Evolutionary conservation across 2,797 vertebrate genomes (phyloP).

Genomic region (Gila robusta): DNA sequence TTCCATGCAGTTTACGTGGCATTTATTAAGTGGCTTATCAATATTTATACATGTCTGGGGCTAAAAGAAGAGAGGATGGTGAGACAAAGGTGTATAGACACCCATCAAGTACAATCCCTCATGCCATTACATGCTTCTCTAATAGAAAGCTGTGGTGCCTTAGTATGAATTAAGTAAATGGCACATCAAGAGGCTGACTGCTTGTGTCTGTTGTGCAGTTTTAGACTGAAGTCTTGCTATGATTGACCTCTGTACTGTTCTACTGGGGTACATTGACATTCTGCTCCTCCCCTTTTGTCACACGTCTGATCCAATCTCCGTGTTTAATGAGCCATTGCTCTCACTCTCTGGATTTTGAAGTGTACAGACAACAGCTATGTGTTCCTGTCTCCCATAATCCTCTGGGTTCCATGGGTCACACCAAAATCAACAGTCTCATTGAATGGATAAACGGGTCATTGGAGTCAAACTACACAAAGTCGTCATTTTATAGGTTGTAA

Average conservation of each 20-base stretch:
- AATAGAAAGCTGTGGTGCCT: conserved; percentile 17
- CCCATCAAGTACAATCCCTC: neutral
- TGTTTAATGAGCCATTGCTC: conserved; percentile 63
- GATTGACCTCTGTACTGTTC: conserved; percentile 46
- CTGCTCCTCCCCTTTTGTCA: conserved; percentile 46
- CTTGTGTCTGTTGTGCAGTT: conserved; percentile 34
- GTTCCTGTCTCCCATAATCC: conserved; percentile 47
- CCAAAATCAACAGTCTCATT: conserved; percentile 38
- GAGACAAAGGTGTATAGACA: conserved; percentile 16
- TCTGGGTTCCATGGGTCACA: conserved; percentile 39
- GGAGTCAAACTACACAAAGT: conserved; percentile 21
- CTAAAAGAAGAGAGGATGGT: neutral
- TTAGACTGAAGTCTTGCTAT: conserved; percentile 29
- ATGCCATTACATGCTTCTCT: conserved; percentile 16
- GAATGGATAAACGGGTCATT: conserved; percentile 40
- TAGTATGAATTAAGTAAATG: conserved; percentile 17
- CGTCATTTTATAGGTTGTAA: neutral
- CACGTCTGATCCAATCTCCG: conserved; percentile 64
- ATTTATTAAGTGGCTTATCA: conserved; percentile 25
- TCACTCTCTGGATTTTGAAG: conserved; percentile 48
- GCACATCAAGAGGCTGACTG: conserved; percentile 14
- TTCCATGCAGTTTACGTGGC: conserved; percentile 26
- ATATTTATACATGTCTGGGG: conserved; percentile 26
- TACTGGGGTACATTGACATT: conserved; percentile 52
- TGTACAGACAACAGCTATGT: conserved; percentile 39